Base-by-base conservation (phyloP, 2,113 vertebrate species). In the Dromaius novaehollandiae region DNA sequence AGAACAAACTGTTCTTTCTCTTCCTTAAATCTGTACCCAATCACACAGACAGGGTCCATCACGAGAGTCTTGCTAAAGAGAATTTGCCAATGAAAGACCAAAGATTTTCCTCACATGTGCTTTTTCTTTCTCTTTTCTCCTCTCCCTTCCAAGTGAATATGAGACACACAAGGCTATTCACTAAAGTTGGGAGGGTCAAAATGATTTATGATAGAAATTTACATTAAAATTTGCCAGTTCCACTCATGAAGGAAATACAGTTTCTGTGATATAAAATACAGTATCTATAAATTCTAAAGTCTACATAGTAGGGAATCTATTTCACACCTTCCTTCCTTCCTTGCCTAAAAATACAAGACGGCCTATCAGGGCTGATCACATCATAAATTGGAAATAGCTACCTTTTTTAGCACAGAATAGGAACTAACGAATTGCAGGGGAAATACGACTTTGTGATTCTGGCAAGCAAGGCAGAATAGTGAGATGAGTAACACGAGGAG, bases 1-100 rank as follows among this genome's bases (percentile, higher is more conserved):
- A 93, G 95, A 94, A 95, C 89, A 86, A 93, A 95, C 82, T 82
- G 88, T 84, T 87, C 83, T 79, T 93, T 65, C 44, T 78, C 30
- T 74, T 81, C 76, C 81, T 82, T 75, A 66, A 88, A 80, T 88
- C 84, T 89, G 60, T 75, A 89, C 90, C 68, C 17, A 69, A 65
- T 82, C 79, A 88, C 44, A 82, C 58, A 75, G 53, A 30, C 7
- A 44, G 36, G n/a, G 58, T 24, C 86, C 88, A 78, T 14, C 7
- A 3, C 55, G 65, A 95, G 66, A 51, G 46, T 82, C 86, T 56
- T 74, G 75, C 82, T 71, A n/a, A 64, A 73, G 53, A 42, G n/a
- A 28, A 56, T 60, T 88, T 95, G 66, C 65, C 82, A 85, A 8
- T 5, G 10, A 86, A 26, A 84, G 68, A 96, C 82, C 63, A 87